Conservation (phyloP, 2,113 vertebrate genomes). For the Fulica atra region DNA sequence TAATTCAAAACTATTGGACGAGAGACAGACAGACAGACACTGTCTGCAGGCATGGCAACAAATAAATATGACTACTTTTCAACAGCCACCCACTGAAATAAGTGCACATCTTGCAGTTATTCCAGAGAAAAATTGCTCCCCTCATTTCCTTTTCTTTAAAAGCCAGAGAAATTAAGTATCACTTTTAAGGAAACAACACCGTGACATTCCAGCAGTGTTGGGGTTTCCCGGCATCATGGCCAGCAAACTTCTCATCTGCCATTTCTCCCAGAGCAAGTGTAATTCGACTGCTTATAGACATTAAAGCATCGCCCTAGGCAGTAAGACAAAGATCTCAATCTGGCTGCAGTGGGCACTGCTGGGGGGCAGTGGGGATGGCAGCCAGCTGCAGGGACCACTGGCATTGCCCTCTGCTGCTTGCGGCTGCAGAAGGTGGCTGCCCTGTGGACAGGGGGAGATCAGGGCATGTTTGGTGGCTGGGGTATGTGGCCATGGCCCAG, state of each 20-base stretch:
- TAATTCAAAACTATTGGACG: not conserved
- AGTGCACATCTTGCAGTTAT: constrained; percentile 25
- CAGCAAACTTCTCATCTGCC: not conserved
- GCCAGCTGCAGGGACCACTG: not conserved
- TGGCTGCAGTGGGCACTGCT: not conserved
- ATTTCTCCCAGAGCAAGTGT: not conserved
- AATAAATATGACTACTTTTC: constrained; percentile 35
- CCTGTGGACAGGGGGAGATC: accelerated
- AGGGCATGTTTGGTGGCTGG: not conserved
- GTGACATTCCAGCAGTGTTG: not conserved
- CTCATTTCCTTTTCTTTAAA: constrained; percentile 32
- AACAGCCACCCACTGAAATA: constrained; percentile 16
- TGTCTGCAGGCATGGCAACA: constrained; percentile 63
- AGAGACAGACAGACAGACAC: constrained; percentile 27
- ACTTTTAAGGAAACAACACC: constrained; percentile 14
- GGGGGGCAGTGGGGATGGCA: not conserved
- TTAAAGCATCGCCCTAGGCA: not conserved
- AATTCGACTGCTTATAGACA: not conserved
- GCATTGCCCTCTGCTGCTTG: not conserved
- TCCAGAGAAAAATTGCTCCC: constrained; percentile 15
- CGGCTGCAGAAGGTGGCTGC: not conserved
- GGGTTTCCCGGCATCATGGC: not conserved
- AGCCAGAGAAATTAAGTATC: constrained; percentile 2
- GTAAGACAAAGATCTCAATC: not conserved
- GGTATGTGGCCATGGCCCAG: accelerated